Conservation (phyloP, 2,113 vertebrate species). For the Antechinus flavipes region DNA sequence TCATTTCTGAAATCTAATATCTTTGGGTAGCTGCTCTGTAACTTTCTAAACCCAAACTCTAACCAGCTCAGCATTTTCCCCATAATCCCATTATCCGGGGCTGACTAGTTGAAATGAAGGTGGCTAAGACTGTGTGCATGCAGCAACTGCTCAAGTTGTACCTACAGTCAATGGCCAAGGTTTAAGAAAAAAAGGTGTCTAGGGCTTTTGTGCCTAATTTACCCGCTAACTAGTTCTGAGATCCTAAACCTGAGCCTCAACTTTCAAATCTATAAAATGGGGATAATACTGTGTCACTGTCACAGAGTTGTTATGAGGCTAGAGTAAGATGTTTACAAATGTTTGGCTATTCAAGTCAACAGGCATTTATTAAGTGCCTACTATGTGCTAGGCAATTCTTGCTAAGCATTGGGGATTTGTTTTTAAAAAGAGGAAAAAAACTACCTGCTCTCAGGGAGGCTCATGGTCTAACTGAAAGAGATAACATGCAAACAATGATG, state of each 20-base stretch:
- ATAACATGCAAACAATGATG: not conserved
- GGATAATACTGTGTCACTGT: not conserved
- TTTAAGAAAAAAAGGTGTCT: not conserved
- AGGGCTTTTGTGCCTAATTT: not conserved
- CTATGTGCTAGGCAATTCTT: not conserved
- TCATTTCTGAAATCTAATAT: slow-evolving; percentile 61
- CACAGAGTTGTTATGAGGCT: not conserved
- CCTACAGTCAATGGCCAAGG: not conserved
- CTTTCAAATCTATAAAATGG: not conserved
- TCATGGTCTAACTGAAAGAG: not conserved
- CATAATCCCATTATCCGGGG: not conserved
- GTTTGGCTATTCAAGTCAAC: not conserved
- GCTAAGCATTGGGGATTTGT: not conserved
- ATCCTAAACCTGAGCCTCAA: not conserved
- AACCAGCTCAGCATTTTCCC: not conserved
- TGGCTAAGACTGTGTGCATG: not conserved
- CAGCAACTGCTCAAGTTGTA: not conserved
- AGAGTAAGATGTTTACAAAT: not conserved
- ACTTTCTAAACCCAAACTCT: not conserved
- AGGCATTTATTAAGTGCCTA: not conserved
- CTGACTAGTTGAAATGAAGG: not conserved
- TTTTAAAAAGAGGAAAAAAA: not conserved
- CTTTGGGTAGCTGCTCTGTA: slow-evolving; percentile 13
- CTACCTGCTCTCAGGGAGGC: not conserved
- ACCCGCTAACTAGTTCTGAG: not conserved